Base-by-base conservation (phyloP, 2,113 vertebrate species). In the Nansenia antarctica region DNA sequence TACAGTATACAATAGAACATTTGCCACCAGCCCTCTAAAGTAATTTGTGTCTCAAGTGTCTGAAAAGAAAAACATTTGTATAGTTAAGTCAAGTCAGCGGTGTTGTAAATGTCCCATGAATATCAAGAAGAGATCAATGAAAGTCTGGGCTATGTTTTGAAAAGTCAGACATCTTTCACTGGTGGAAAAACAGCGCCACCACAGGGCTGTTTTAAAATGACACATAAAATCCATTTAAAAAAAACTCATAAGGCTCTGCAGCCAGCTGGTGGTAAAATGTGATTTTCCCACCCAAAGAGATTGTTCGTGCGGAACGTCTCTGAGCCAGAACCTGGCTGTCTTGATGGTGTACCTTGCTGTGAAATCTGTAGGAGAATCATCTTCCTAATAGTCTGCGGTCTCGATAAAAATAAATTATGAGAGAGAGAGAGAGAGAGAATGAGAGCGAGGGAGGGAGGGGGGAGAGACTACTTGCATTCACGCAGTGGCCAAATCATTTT, bases 361-460 rank as follows among this genome's bases (percentile, higher is more conserved):
- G 57, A 69, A 64, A 87, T 90, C 88, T 60, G 67, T 20, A 79
- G 86, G 84, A 72, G 47, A 91, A 91, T 89, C 81, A 90, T 90
- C 89, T 89, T 86, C 87, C 92, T 93, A 92, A 90, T 85, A 90
- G 92, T 63, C 53, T 78, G 61, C 32, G 22, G 73, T 77, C 54
- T 29, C 69, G 77, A 58, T 37, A 54, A 82, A 74, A 80, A 73
- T 15, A 78, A 76, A 80, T 45, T 58, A 61, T 34, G 37, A 35
- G 22, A 62, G 20, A 45, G 63, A 66, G 18, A 1, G n/a, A 22
- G 59, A 58, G 45, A 65, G 42, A 65, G 3, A 52, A 37, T 47
- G 6, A 24, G 52, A 30, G 35, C 53, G 5, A 37, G 14, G 34
- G 34, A 60, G 47, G 22, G 27, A 18, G 2, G 37, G 26, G 18